Base-by-base conservation (phyloP, 2,888 invertebrate genomes). In the Drosophila robusta region DNA sequence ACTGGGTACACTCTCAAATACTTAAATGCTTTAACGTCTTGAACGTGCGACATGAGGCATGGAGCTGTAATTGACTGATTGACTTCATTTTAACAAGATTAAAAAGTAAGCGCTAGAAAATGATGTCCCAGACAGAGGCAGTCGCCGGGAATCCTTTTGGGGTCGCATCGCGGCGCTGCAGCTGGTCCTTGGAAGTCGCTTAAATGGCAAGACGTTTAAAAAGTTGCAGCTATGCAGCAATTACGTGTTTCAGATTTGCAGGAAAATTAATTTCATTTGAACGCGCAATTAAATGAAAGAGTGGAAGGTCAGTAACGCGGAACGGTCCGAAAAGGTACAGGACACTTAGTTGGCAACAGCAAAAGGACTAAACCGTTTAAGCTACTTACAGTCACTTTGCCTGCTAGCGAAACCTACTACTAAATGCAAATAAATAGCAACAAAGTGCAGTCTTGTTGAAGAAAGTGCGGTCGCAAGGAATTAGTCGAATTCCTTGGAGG, bases 231-330 rank as follows among this genome's bases (percentile, higher is more conserved):
- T 70, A 52, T 65, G 57, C 54, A 41, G 63, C 70, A 83, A 81
- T 80, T 83, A 80, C 71, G 80, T 68, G 68, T 75, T 66, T 70
- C 51, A 68, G 64, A 70, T 74, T 75, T 71, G 26, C 64, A 69
- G 57, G 66, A 66, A 77, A 88, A 87, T 82, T 88, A 84, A 84
- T 84, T 84, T 88, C 75, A 79, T 85, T 82, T 86, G 71, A 80
- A 79, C 78, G 83, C 79, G 86, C 80, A 87, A 88, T 82, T 86
- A 82, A 82, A 80, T 82, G 58, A 70, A 74, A 69, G 60, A 64
- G 72, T 63, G 67, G 56, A 75, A 72, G 70, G 82, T 75, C 85
- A 71, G 60, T 62, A 41, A 42, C 18, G 69, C 42, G 47, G 39
- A 38, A n/a, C 39, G 45, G 32, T 29, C 18, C 18, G 26, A 36